Conservation (phyloP, 2,797 vertebrate genomes). For the Echeneis naucrates region DNA sequence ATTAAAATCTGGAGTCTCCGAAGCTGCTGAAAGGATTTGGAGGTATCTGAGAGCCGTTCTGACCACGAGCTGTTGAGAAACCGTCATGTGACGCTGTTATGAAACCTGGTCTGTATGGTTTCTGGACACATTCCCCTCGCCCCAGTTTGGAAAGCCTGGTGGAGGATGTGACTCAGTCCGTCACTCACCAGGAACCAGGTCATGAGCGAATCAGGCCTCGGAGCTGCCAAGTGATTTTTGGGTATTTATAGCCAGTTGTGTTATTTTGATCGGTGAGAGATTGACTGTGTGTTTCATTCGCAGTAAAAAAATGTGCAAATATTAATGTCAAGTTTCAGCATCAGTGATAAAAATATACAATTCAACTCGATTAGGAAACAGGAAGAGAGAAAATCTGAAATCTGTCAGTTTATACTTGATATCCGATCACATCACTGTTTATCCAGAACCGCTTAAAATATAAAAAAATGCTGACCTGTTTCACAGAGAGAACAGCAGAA, state of each 20-base stretch:
- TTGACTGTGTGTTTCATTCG: not conserved
- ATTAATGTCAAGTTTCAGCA: no score
- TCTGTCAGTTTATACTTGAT: no score
- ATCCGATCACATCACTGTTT: no score
- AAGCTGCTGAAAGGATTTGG: not conserved
- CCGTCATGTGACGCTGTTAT: constrained; percentile 12
- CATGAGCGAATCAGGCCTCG: constrained; percentile 43
- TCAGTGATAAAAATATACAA: no score
- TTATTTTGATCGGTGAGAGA: constrained; percentile 23
- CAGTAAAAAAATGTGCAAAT: no score
- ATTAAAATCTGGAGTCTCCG: not conserved
- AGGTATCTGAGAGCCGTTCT: not conserved
- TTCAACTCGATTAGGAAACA: no score
- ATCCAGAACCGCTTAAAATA: no score
- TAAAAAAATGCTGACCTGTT: no score
- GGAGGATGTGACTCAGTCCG: constrained; percentile 24
- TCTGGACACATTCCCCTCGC: constrained; percentile 20
- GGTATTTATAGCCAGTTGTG: constrained; percentile 25
- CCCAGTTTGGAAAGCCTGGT: constrained; percentile 17
- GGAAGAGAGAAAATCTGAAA: no score
- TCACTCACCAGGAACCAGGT: constrained; percentile 45
- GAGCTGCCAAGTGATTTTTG: constrained; percentile 14
- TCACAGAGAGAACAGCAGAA: not conserved
- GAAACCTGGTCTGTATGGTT: constrained; percentile 34
- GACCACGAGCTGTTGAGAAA: not conserved